Percentiles rank a stretch among this genome's conserved stretches.
Conservation (phyloP, 2,888 invertebrate genomes). For the Lasius fuliginosus region DNA sequence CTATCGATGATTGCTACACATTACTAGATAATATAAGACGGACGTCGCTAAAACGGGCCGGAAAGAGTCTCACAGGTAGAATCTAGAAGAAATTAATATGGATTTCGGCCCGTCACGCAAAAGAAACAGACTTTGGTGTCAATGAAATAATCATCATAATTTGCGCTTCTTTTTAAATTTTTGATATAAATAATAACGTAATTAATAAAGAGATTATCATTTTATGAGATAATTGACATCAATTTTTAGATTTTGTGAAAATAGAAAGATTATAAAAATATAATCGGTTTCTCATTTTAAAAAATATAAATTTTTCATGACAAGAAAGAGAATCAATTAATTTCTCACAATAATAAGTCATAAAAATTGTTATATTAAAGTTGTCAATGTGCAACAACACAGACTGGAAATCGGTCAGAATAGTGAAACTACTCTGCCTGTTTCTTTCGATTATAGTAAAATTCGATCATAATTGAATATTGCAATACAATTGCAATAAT, state of each 20-base stretch:
- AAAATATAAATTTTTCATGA: background rate
- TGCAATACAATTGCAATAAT: background rate
- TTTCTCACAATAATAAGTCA: background rate
- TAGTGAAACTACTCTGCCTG: background rate
- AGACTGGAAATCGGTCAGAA: background rate
- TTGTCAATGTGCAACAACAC: background rate
- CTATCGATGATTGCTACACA: conserved; percentile 48
- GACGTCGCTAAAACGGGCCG: conserved; percentile 32
- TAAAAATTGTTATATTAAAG: background rate
- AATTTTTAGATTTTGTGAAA: background rate
- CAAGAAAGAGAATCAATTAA: background rate
- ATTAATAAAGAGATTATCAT: background rate
- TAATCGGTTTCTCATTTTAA: background rate
- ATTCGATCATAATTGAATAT: background rate
- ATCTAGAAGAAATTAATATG: background rate
- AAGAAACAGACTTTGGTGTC: background rate
- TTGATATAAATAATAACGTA: background rate
- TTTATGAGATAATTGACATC: background rate
- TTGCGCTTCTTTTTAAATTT: background rate
- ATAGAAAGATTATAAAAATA: background rate
- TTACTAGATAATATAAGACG: conserved; percentile 40
- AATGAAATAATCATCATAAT: background rate
- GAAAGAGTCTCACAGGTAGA: conserved; percentile 42
- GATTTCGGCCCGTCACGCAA: background rate
- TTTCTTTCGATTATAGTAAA: background rate